Evolutionary conservation across 2,888 invertebrate genomes (phyloP), one percentile per base, ranked within the genome.

Genomic region (Ectemnius lituratus): DNA sequence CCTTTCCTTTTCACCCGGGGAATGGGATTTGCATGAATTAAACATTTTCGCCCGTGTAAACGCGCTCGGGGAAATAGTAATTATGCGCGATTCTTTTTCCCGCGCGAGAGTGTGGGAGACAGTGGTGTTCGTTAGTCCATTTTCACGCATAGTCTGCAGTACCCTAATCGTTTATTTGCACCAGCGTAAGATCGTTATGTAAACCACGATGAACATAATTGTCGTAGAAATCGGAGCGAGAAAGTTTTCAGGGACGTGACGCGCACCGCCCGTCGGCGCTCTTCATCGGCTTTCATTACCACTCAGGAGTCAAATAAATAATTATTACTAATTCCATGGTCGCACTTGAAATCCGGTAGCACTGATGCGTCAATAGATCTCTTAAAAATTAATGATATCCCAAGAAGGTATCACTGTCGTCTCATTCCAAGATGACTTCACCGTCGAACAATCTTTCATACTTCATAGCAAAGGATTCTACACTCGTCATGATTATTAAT

Each of bases 1-100:
- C 67, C 79, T 79, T 76, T 79, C 79, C 56, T 65, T 79, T 79
- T 79, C 79, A 68, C 69, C 23, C n/a, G 65, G 64, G 37, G 62
- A 68, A 67, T 66, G 20, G 16, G 56, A 76, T 79, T 73, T 73
- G 27, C 75, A 79, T 76, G 66, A 70, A 76, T 76, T 67, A 69
- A 70, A 28, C 47, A 60, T 73, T 66, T 65, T 46, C 57, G 37
- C 28, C 13, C 57, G 64, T 52, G 46, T 28, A 47, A 23, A 27
- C 63, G 27, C 56, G 18, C 62, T 4, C 62, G 14, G 16, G 37
- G 60, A 28, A 65, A 61, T 16, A 47, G 65, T 18, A 57, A 46
- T 58, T 70, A 27, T 62, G 52, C 60, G 52, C 37, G 11, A n/a
- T 5, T 37, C 37, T 37, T 37, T 37, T 37, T 37, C 8, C 37